Conservation (phyloP, 2,797 vertebrate genomes). For the Schizopygopsis pylzovi region DNA sequence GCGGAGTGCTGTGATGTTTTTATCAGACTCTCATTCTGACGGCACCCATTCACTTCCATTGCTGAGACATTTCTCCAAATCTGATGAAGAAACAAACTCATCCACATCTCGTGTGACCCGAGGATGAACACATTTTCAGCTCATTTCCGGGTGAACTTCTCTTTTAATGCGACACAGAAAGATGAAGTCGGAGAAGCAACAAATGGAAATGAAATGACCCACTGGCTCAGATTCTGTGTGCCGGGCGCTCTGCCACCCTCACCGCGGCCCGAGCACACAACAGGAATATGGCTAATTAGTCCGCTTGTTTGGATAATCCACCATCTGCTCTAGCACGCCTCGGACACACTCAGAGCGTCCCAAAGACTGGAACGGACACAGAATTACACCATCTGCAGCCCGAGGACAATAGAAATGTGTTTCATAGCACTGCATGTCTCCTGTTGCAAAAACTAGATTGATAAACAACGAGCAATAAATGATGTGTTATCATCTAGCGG, state of each 20-base stretch:
- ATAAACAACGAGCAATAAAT: background rate
- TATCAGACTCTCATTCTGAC: background rate
- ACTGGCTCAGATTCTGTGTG: conserved; percentile 66
- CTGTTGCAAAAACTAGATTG: background rate
- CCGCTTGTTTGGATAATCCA: conserved; percentile 78
- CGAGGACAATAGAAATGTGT: background rate
- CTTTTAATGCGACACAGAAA: background rate
- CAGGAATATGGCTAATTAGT: conserved; percentile 77
- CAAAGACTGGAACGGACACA: conserved; percentile 30
- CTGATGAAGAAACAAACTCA: background rate
- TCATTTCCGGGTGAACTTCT: background rate
- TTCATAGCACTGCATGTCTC: background rate
- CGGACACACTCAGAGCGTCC: conserved; percentile 54
- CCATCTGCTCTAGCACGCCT: conserved; percentile 75
- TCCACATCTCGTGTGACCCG: rapidly evolving
- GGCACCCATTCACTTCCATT: background rate
- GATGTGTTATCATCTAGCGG: background rate
- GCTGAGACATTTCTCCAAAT: background rate
- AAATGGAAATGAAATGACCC: conserved; percentile 60
- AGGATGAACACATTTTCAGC: background rate
- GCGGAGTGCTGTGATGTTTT: too few species aligned
- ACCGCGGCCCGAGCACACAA: conserved; percentile 67
- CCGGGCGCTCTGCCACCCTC: conserved; percentile 64
- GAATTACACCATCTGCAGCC: conserved; percentile 34
- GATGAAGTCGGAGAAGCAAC: conserved; percentile 29